These are phyloP conservation scores for Lycodopsis pacificus DNA, from an alignment of 2,797 vertebrate genomes.

Conservation along the genomic window DNA sequence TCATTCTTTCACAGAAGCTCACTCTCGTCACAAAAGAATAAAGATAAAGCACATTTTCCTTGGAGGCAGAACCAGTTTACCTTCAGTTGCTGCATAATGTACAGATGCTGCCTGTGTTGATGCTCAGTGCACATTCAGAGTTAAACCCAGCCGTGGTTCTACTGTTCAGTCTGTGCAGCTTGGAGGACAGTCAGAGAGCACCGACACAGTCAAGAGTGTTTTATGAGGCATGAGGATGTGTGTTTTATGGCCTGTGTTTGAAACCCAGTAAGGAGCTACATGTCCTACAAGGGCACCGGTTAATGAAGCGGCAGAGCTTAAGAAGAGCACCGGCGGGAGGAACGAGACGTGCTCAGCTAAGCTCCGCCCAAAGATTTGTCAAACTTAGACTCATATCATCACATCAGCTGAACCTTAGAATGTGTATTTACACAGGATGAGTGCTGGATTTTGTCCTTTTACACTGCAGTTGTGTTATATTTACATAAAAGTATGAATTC, in stretches of 20 bases:
- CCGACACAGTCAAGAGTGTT: conserved; percentile 13
- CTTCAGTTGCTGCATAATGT: neutral
- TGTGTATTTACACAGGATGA: neutral
- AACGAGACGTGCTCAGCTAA: neutral
- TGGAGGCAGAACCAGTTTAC: neutral
- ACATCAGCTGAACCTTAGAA: neutral
- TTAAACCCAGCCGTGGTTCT: neutral
- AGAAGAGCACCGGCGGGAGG: conserved; percentile 4
- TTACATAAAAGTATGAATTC: neutral
- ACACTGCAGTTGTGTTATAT: neutral
- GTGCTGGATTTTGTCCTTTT: neutral
- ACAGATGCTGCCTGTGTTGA: neutral
- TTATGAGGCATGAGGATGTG: conserved; percentile 49
- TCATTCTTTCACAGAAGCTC: neutral
- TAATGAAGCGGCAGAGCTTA: conserved; percentile 33
- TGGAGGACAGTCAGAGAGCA: conserved; percentile 23
- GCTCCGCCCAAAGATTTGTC: conserved; percentile 3
- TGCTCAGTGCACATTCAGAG: neutral
- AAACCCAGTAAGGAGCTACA: conserved; percentile 35
- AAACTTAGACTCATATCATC: neutral
- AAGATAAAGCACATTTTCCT: neutral
- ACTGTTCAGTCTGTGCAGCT: neutral
- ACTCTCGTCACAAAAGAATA: neutral
- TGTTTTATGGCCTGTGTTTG: conserved; percentile 52
- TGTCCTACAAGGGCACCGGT: conserved; percentile 24